Percentiles rank a stretch among this genome's conserved stretches.
phyloP scores from a whole-genome alignment of 2,888 invertebrate species.

The Priocnemis perturbator region DNA sequence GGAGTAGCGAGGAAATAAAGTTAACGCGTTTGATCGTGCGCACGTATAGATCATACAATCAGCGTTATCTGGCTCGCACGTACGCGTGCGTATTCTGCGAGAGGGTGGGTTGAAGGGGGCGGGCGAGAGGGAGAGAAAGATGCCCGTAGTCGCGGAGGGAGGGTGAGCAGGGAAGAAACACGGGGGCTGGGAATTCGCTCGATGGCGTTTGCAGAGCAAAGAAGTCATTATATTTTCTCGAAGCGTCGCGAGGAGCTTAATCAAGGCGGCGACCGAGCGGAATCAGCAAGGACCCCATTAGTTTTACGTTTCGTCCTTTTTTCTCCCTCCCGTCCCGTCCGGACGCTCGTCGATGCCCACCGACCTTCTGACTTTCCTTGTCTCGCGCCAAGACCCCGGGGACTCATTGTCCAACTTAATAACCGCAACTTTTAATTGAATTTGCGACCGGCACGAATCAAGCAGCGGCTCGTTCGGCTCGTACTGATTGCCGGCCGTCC shows the following conservation, averaged over 20 bases:
- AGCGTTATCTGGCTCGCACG: too few relatives aligned
- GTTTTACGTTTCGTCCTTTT: constrained; percentile 66
- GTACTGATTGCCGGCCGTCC: constrained; percentile 60
- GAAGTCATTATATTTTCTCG: constrained; percentile 73
- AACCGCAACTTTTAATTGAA: constrained; percentile 75
- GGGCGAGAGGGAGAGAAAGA: not conserved
- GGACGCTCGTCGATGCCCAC: too few relatives aligned
- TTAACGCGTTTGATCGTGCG: too few relatives aligned
- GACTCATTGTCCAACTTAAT: constrained; percentile 74
- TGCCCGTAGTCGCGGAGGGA: not conserved
- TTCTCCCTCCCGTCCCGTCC: constrained; percentile 38
- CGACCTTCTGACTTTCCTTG: constrained; percentile 5
- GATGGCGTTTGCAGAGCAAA: constrained; percentile 67
- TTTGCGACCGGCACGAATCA: constrained; percentile 69
- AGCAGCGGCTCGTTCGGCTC: constrained; percentile 62
- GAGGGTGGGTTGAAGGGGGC: not conserved
- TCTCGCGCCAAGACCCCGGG: constrained; percentile 41
- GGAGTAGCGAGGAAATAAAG: not conserved
- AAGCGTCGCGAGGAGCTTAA: constrained; percentile 73
- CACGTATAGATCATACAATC: too few relatives aligned
- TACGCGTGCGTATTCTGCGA: not conserved
- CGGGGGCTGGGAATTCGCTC: constrained; percentile 45
- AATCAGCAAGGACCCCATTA: constrained; percentile 74
- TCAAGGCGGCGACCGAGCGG: constrained; percentile 73
- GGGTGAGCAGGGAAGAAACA: constrained; percentile 12